Percentiles rank a stretch among this genome's conserved stretches.
phyloP scores from a whole-genome alignment of 2,888 invertebrate genomes.

The Orthosia incerta region DNA sequence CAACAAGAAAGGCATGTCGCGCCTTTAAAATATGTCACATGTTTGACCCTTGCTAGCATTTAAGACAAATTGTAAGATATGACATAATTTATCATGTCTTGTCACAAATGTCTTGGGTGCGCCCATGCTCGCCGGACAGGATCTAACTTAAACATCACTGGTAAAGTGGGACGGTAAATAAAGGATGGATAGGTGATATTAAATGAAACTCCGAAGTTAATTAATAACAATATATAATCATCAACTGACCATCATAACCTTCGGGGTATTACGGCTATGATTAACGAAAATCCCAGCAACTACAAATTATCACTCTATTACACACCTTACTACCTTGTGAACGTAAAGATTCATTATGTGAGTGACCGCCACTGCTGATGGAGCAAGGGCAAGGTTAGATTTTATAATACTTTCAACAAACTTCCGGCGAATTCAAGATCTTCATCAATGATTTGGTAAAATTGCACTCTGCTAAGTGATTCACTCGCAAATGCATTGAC shows the following conservation, averaged over 20 bases:
- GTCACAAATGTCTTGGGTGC: too few relatives aligned
- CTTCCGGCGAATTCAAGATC: constrained; percentile 6
- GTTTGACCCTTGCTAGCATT: too few relatives aligned
- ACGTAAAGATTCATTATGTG: constrained; percentile 4
- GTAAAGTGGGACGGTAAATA: too few relatives aligned
- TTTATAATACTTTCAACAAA: constrained; percentile 21
- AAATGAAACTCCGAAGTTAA: too few relatives aligned
- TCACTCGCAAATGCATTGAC: neutral
- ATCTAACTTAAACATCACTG: too few relatives aligned
- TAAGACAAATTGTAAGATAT: too few relatives aligned
- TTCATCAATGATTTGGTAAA: neutral
- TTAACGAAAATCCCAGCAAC: constrained; percentile 14
- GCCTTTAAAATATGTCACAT: too few relatives aligned
- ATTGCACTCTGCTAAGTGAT: neutral
- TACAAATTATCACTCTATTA: neutral
- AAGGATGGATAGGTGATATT: too few relatives aligned
- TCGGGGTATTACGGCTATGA: constrained; percentile 31
- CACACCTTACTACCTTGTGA: constrained; percentile 30
- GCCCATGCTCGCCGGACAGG: too few relatives aligned
- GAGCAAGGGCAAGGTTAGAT: constrained; percentile 16
- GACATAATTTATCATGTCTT: too few relatives aligned
- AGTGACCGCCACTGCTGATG: neutral
- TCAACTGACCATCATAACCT: constrained; percentile 19
- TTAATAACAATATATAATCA: constrained; percentile 7
- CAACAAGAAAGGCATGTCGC: too few relatives aligned